These are phyloP conservation scores for Lagorchestes hirsutus DNA, from an alignment of 2,797 vertebrate genomes.

Conservation along the genomic window DNA sequence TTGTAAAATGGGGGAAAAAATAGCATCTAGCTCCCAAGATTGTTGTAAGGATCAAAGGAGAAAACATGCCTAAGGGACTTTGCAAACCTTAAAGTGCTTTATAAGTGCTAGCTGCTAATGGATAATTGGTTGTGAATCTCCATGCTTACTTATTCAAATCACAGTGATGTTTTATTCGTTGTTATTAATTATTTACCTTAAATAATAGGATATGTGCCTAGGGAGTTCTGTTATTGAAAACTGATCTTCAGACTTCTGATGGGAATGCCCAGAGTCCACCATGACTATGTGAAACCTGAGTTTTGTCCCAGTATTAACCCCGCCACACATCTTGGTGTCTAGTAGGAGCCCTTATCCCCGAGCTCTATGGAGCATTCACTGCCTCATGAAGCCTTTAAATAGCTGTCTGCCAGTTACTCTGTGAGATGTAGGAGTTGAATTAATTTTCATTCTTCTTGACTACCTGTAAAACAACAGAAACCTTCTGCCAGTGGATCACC, in stretches of 20 bases:
- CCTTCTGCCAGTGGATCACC: not conserved
- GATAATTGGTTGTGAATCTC: conserved; percentile 33
- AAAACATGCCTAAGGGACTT: not conserved
- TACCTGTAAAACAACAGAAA: not conserved
- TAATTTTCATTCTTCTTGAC: not conserved
- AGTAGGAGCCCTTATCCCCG: not conserved
- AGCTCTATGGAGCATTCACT: not conserved
- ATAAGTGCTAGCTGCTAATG: not conserved
- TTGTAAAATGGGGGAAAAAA: not conserved
- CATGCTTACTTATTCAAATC: conserved; percentile 36
- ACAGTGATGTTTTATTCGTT: conserved; percentile 36
- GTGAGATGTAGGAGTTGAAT: not conserved
- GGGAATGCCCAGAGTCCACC: conserved; percentile 43
- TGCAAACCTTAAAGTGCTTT: not conserved
- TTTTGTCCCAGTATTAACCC: conserved; percentile 11
- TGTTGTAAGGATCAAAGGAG: not conserved
- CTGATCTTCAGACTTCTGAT: not conserved
- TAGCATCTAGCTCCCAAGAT: not conserved
- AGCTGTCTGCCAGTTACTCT: not conserved
- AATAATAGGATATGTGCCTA: conserved; percentile 13
- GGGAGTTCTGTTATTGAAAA: conserved; percentile 54
- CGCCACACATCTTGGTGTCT: conserved; percentile 1
- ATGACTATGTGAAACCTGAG: not conserved
- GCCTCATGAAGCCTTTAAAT: not conserved
- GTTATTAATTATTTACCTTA: conserved; percentile 43